A percentile compares a stretch with the other conserved stretches of the same genome.
These are phyloP conservation scores for Sturnira hondurensis DNA, from an alignment of 2,113 vertebrate species.

Conservation along the genomic window DNA sequence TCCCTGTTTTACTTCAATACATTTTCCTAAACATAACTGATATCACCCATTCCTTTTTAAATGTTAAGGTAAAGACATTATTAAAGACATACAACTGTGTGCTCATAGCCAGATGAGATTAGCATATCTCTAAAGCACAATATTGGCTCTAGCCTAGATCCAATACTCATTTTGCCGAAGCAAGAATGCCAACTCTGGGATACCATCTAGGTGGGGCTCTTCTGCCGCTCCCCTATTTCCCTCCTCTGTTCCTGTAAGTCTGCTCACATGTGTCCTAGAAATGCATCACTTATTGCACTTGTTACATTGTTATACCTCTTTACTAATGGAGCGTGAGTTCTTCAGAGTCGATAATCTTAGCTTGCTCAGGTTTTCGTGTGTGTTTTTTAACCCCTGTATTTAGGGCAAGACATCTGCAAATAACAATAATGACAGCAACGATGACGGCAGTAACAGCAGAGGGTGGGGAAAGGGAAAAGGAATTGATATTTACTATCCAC, in stretches of 20 bases:
- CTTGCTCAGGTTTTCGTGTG: not conserved
- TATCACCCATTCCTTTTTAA: not conserved
- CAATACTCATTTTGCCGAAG: not conserved
- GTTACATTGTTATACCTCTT: not conserved
- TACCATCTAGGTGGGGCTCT: not conserved
- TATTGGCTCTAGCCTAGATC: not conserved
- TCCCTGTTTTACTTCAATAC: not conserved
- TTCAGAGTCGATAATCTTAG: not conserved
- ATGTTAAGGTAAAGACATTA: not conserved
- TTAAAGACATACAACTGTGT: not conserved
- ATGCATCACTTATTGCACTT: not conserved
- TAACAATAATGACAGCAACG: too few relatives aligned
- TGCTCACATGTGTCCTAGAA: not conserved
- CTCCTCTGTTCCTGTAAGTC: not conserved
- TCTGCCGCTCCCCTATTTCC: not conserved
- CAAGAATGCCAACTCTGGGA: not conserved
- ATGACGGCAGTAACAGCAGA: not conserved
- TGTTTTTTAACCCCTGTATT: not conserved
- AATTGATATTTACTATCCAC: not conserved
- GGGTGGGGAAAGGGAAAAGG: not conserved
- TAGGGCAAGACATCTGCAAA: not conserved
- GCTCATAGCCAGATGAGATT: not conserved
- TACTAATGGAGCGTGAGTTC: not conserved
- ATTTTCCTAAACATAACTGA: not conserved
- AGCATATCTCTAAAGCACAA: not conserved